Percentiles rank a stretch among this genome's conserved stretches.
Conservation (phyloP, 2,888 invertebrate genomes). For the Perizoma affinitatum region DNA sequence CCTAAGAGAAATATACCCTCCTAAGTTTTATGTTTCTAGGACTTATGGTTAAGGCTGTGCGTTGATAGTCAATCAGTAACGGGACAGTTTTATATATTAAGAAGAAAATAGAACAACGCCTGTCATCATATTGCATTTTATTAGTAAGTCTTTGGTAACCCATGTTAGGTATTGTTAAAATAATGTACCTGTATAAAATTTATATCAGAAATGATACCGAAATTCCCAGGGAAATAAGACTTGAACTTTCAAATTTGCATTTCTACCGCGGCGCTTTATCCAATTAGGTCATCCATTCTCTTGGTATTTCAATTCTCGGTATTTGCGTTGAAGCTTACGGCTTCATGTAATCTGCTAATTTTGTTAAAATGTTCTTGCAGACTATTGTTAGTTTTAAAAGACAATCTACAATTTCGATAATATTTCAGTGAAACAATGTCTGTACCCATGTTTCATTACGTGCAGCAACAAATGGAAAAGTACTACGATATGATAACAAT, state of each 20-base stretch:
- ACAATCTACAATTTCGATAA: background rate
- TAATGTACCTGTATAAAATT: too few species aligned
- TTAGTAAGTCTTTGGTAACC: too few species aligned
- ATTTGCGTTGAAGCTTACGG: constrained; percentile 19
- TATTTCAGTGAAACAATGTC: constrained; percentile 95
- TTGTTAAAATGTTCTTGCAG: constrained; percentile 24
- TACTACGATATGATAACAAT: constrained; percentile 92
- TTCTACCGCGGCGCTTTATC: constrained; percentile 19
- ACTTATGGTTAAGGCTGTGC: too few species aligned
- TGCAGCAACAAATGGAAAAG: constrained; percentile 95
- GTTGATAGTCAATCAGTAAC: too few species aligned
- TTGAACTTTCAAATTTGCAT: constrained; percentile 20
- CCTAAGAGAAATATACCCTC: too few species aligned
- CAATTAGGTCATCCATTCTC: constrained; percentile 30
- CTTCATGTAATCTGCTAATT: constrained; percentile 13
- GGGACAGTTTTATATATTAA: too few species aligned
- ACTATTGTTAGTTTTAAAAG: constrained; percentile 9
- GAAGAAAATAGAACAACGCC: too few species aligned
- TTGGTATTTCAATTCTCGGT: constrained; percentile 23
- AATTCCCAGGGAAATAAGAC: constrained; percentile 21
- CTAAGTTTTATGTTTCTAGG: too few species aligned
- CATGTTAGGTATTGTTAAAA: too few species aligned
- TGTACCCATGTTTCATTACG: constrained; percentile 95
- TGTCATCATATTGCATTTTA: too few species aligned
- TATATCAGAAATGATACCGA: constrained; percentile 3